phyloP scores from a whole-genome alignment of 1,140 invertebrate species.

The Zaprionus taronus region DNA sequence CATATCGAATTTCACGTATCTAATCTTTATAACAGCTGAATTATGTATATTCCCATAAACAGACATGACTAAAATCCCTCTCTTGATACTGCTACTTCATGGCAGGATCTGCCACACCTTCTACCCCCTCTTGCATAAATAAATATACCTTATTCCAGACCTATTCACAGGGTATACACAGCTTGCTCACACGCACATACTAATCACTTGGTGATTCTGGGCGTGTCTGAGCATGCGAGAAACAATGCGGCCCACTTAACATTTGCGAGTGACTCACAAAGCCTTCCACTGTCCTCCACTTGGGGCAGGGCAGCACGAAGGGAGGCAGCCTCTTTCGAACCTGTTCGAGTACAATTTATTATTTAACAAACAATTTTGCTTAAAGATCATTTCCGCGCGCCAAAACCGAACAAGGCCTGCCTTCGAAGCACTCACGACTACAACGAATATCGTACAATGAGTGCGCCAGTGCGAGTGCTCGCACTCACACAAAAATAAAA shows the following conservation, averaged over 20 bases:
- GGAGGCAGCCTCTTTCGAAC: neutral
- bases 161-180: neutral
- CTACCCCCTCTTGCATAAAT: neutral
- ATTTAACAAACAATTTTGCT: constrained; percentile 48
- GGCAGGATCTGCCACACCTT: too few relatives aligned
- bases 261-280: constrained; percentile 55
- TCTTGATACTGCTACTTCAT: too few relatives aligned
- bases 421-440: constrained; percentile 48
- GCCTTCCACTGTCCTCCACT: constrained; percentile 45
- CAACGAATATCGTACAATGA: constrained; percentile 3
- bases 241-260: constrained; percentile 51
- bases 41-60: too few relatives aligned
- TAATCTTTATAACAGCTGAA: too few relatives aligned
- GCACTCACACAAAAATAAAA: constrained; percentile 20
- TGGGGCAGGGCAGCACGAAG: neutral
- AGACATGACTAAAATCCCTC: too few relatives aligned
- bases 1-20: too few relatives aligned
- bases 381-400: constrained; percentile 59
- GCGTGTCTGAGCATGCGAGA: constrained; percentile 12
- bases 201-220: neutral
- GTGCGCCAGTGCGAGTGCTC: constrained; percentile 25
- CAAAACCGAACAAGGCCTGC: constrained; percentile 4
- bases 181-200: constrained; percentile 1
- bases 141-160: neutral
- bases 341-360: constrained; percentile 58